phyloP scores from a whole-genome alignment of 1,140 invertebrate genomes.

The Ladona fulva region DNA sequence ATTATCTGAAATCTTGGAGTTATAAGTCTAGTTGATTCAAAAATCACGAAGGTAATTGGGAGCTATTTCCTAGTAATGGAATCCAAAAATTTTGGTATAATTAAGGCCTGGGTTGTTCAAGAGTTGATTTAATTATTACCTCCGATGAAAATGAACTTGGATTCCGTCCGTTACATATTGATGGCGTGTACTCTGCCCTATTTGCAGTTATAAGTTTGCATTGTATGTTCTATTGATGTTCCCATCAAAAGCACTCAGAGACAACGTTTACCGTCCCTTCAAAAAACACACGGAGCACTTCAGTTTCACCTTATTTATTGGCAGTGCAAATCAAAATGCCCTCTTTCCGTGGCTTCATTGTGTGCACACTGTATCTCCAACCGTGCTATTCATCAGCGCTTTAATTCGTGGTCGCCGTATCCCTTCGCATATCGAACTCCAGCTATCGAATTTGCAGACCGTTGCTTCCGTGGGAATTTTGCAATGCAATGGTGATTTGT shows the following conservation, averaged over 20 bases:
- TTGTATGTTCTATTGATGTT: not conserved
- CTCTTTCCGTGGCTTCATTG: not conserved
- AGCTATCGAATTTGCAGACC: not conserved
- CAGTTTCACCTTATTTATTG: not conserved
- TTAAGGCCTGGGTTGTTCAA: too few species aligned
- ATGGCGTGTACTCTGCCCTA: too few species aligned
- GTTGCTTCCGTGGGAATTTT: not conserved
- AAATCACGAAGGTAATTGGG: too few species aligned
- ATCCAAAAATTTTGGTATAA: too few species aligned
- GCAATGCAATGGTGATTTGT: not conserved
- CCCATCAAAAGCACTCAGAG: not conserved
- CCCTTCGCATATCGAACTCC: too few species aligned
- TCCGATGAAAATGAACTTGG: too few species aligned
- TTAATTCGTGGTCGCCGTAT: not conserved
- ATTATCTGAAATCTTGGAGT: too few species aligned
- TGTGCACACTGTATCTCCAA: not conserved
- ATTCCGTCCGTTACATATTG: too few species aligned
- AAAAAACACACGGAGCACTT: not conserved
- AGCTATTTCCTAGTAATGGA: too few species aligned
- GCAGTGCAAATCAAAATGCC: slow-evolving; percentile 1
- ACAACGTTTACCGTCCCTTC: not conserved
- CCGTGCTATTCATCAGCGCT: not conserved
- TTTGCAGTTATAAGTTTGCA: not conserved
- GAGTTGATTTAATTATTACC: too few species aligned
- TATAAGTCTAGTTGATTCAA: too few species aligned